phyloP scores from a whole-genome alignment of 1,140 invertebrate species.

The Cyclargus thomasi region DNA sequence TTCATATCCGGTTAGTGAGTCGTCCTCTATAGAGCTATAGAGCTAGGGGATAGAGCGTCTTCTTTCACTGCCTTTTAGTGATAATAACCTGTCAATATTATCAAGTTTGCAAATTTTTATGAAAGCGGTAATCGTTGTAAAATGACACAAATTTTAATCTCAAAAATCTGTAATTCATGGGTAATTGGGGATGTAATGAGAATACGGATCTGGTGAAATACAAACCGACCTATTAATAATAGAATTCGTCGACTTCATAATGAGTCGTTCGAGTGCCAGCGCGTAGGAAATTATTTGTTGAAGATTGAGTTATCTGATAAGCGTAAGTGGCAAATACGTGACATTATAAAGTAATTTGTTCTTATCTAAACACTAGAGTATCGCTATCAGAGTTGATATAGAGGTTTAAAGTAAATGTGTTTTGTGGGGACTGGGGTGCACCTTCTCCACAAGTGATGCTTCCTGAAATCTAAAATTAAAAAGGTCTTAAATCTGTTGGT shows the following conservation, averaged over 20 bases:
- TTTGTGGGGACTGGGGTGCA: neutral
- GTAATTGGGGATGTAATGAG: neutral
- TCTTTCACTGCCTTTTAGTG: neutral
- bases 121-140: too few species aligned
- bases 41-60: too few species aligned
- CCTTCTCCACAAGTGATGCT: too few species aligned
- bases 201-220: neutral
- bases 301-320: constrained; percentile 5
- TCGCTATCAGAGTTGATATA: constrained; percentile 1
- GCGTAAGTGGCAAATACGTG: constrained; percentile 2
- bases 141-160: too few species aligned
- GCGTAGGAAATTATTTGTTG: neutral
- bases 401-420: neutral
- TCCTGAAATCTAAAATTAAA: too few species aligned
- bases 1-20: neutral
- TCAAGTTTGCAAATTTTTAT: too few species aligned
- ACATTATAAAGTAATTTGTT: constrained; percentile 11
- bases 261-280: neutral
- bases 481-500: too few species aligned
- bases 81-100: too few species aligned
- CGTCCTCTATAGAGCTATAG: neutral
- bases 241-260: neutral
- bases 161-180: too few species aligned
- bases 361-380: neutral
- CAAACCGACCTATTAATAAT: neutral